Percentiles rank a stretch among this genome's conserved stretches.
phyloP scores from a whole-genome alignment of 2,888 invertebrate genomes.

The Oligia fasciuncula region DNA sequence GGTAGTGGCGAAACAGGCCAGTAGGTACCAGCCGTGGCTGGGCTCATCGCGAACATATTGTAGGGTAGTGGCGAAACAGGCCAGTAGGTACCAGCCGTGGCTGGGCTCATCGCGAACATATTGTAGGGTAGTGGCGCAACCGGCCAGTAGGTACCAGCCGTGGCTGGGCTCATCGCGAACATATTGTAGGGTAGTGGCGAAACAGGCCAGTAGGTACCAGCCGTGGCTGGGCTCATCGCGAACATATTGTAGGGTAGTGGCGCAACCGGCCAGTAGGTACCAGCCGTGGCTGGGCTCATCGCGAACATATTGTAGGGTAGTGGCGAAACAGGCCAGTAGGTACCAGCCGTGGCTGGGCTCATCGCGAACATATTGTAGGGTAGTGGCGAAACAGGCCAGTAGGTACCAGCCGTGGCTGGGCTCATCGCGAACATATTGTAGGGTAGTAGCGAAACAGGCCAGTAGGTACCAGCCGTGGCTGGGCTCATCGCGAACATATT shows the following conservation, averaged over 20 bases:
- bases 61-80: neutral
- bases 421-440: constrained; percentile 12
- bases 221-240: neutral
- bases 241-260: constrained; percentile 6
- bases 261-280: too few species aligned
- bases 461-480: neutral
- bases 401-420: neutral
- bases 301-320: constrained; percentile 10
- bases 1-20: neutral
- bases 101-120: constrained; percentile 5
- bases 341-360: neutral
- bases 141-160: neutral
- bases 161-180: neutral
- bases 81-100: neutral
- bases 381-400: neutral
- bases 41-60: constrained; percentile 9
- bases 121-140: neutral
- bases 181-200: constrained; percentile 7
- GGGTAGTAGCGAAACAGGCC: neutral
- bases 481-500: constrained; percentile 8
- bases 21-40: neutral
- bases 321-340: too few species aligned
- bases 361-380: constrained; percentile 17
- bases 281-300: neutral
- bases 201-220: neutral